phyloP scores from a whole-genome alignment of 2,797 vertebrate genomes.

The Cuculus canorus region DNA sequence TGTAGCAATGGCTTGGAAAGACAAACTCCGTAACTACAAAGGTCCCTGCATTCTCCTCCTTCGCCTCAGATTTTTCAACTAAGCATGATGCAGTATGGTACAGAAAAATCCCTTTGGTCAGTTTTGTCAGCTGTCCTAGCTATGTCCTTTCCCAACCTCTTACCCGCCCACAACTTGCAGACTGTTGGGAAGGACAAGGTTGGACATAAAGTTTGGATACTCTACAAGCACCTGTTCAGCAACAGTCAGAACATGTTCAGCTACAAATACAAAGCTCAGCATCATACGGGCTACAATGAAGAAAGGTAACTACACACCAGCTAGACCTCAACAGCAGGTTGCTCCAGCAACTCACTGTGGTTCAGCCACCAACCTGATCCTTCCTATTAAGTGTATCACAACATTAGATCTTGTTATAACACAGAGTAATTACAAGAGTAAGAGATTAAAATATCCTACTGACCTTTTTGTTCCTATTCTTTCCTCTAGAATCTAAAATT shows the following conservation, averaged over 20 bases:
- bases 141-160: not conserved
- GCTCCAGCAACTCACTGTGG: not conserved
- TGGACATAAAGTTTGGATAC: not conserved
- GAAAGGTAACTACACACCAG: not conserved
- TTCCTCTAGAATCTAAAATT: not conserved
- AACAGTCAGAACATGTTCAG: not conserved
- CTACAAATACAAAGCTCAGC: not conserved
- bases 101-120: not conserved
- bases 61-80: not conserved
- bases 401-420: not conserved
- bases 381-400: not conserved
- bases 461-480: not conserved
- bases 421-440: not conserved
- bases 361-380: not conserved
- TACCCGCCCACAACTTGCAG: not conserved
- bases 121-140: not conserved
- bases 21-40: not conserved
- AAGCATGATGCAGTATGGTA: not conserved
- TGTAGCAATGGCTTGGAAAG: not conserved
- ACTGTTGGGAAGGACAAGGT: fast-evolving
- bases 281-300: not conserved
- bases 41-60: not conserved
- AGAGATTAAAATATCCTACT: not conserved
- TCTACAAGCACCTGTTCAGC: not conserved
- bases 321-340: not conserved